Percentiles rank a stretch among this genome's conserved stretches.
Evolutionary conservation across 2,888 invertebrate species (phyloP).

Genomic region (Mayetiola destructor): DNA sequence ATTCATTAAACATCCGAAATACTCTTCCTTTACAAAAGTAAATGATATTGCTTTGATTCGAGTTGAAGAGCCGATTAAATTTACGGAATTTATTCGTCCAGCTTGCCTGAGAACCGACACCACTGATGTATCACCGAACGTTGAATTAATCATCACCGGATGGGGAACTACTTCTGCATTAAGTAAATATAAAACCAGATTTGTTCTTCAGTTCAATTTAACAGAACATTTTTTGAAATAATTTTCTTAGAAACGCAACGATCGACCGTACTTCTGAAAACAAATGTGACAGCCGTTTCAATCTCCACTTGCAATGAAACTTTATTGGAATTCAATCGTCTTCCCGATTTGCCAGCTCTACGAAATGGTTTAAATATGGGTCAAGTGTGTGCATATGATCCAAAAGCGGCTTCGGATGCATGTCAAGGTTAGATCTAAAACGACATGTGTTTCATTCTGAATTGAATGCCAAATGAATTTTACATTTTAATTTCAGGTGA

Average conservation of each 20-base stretch:
- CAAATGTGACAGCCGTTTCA: constrained; percentile 21
- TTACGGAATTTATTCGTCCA: constrained; percentile 19
- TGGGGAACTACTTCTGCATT: constrained; percentile 21
- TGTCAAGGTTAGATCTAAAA: constrained; percentile 26
- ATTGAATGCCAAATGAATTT: background rate
- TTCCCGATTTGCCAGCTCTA: background rate
- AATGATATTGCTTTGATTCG: constrained; percentile 24
- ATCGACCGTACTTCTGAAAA: constrained; percentile 20
- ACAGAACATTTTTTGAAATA: background rate
- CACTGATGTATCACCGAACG: constrained; percentile 16
- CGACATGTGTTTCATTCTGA: background rate
- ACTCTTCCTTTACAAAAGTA: constrained; percentile 16
- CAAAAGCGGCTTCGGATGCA: constrained; percentile 23
- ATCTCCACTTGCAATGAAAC: constrained; percentile 18
- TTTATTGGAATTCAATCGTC: constrained; percentile 10
- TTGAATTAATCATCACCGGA: constrained; percentile 21
- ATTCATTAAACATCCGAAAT: constrained; percentile 16
- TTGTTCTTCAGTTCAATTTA: background rate
- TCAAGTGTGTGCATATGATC: constrained; percentile 23
- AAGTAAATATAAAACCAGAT: constrained; percentile 18
- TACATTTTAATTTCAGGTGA: background rate
- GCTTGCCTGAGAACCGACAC: constrained; percentile 22
- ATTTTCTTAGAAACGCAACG: constrained; percentile 18
- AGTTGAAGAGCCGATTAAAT: constrained; percentile 16
- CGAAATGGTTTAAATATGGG: constrained; percentile 18